Evolutionary conservation across 2,113 vertebrate species (phyloP).

Genomic region (Meles meles): DNA sequence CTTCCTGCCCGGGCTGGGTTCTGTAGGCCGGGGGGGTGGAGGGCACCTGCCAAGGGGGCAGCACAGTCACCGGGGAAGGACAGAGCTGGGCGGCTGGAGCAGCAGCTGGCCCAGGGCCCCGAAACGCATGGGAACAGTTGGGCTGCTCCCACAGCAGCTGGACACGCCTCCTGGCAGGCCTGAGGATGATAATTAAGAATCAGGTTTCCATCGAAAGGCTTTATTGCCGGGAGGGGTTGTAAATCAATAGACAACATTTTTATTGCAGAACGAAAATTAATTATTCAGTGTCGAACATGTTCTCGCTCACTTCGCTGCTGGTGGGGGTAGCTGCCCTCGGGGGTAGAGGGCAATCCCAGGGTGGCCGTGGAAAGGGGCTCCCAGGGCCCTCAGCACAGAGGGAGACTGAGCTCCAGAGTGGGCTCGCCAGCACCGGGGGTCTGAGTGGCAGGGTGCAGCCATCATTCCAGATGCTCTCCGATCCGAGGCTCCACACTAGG

Average conservation of each 20-base stretch:
- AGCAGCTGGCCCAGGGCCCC: conserved; percentile 48
- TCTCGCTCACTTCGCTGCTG: conserved; percentile 79
- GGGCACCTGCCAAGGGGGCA: conserved; percentile 49
- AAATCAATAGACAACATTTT: conserved; percentile 87
- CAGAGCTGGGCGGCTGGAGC: conserved; percentile 67
- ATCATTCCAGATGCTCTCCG: neutral
- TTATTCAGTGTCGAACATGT: conserved; percentile 85
- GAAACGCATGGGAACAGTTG: conserved; percentile 78
- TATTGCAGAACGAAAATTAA: conserved; percentile 84
- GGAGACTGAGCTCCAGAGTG: neutral
- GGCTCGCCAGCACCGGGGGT: rapidly evolving
- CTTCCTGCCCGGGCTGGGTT: rapidly evolving
- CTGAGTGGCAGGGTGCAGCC: rapidly evolving
- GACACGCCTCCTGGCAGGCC: conserved; percentile 83
- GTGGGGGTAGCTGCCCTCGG: neutral
- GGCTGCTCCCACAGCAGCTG: conserved; percentile 78
- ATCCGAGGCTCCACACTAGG: neutral
- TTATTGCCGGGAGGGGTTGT: conserved; percentile 82
- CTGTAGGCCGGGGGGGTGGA: conserved; percentile 37
- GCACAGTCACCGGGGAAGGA: conserved; percentile 52
- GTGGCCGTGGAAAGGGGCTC: neutral
- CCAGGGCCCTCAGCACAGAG: rapidly evolving
- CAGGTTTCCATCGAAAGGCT: conserved; percentile 83
- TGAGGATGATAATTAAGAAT: conserved; percentile 86
- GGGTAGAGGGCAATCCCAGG: neutral